Base-by-base conservation (phyloP, 1,140 invertebrate species). In the Branchinecta lindahli region DNA sequence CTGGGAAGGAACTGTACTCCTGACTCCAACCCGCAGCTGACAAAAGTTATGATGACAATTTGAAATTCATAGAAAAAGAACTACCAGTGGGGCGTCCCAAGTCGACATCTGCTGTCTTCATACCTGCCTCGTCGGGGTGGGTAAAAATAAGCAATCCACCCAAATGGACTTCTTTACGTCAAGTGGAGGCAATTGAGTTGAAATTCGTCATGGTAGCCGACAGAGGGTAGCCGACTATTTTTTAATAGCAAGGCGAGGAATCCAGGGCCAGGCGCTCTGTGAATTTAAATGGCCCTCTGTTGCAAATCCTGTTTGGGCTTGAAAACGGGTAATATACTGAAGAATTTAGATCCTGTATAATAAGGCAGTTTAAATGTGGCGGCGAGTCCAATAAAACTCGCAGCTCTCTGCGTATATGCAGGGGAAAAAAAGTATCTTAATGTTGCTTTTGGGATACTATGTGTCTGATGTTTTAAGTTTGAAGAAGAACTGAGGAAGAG, bases 351-450 rank as follows among this genome's bases (percentile, higher is more conserved):
- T 61, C 12, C 12, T 61, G 52, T 61, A 61, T 61, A 61, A 61
- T 61, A 61, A 61, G 52, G 52, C 52, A 61, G 12, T 61, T 61
- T 61, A 61, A 61, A 61, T 15, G 52, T 61, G 52, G 52, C 52
- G 18, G 52, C 52, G 12, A 15, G 12, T 15, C 52, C 52, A 61
- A 61, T 61, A 61, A 61, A 61, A 61, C 18, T 61, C 18, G 2
- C 18, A 20, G 12, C 18, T 61, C 18, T 61, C 52, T 61, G 12
- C 18, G 52, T 15, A 20, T 61, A 20, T 12, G 52, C 12, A 61
- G 52, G 52, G 12, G 52, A 61, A 20, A 12, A 12, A 61, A 33
- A 33, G 33, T 33, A 5, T 33, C 2, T 33, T 3, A 33, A 33
- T 33, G 33, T 33, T 33, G 33, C 33, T 33, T 33, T 33, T 33